A percentile compares a stretch with the other conserved stretches of the same genome.
These are phyloP conservation scores for Corythoichthys haematopterus DNA, from an alignment of 2,113 vertebrate species.

Conservation along the genomic window DNA sequence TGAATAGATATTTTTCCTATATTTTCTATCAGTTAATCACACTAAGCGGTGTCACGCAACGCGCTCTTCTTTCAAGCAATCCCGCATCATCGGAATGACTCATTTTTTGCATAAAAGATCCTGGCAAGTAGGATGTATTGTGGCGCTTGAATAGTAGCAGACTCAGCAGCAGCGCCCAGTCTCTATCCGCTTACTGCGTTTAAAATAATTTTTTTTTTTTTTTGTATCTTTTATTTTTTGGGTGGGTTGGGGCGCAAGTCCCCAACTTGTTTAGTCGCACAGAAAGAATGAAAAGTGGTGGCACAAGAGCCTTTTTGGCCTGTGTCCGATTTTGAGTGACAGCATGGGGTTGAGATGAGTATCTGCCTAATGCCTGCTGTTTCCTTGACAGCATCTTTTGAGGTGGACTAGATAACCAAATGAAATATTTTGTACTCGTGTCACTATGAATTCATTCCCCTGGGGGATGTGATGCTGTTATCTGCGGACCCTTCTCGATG, in stretches of 20 bases:
- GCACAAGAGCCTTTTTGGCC: conserved; percentile 30
- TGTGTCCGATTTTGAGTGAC: conserved; percentile 45
- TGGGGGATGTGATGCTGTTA: conserved; percentile 6
- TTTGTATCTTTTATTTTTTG: not conserved
- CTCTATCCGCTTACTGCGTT: not conserved
- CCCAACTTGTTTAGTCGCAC: not conserved
- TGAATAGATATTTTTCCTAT: not conserved
- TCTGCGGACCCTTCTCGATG: not conserved
- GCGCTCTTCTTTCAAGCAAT: not conserved
- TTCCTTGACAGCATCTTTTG: conserved; percentile 37
- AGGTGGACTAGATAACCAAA: conserved; percentile 20
- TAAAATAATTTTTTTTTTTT: not conserved
- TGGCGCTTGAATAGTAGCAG: not conserved
- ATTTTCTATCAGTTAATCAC: not conserved
- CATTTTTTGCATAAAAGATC: conserved; percentile 4
- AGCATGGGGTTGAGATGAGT: conserved; percentile 53
- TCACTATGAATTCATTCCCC: conserved; percentile 8
- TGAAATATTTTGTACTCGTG: conserved; percentile 39
- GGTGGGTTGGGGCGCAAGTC: no score
- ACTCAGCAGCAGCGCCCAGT: not conserved
- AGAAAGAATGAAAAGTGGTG: not conserved
- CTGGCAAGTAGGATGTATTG: not conserved
- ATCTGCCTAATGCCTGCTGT: conserved; percentile 52
- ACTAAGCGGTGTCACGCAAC: not conserved
- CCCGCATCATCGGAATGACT: not conserved